Conservation (phyloP, 2,113 vertebrate species). For the Odocoileus hemionus region DNA sequence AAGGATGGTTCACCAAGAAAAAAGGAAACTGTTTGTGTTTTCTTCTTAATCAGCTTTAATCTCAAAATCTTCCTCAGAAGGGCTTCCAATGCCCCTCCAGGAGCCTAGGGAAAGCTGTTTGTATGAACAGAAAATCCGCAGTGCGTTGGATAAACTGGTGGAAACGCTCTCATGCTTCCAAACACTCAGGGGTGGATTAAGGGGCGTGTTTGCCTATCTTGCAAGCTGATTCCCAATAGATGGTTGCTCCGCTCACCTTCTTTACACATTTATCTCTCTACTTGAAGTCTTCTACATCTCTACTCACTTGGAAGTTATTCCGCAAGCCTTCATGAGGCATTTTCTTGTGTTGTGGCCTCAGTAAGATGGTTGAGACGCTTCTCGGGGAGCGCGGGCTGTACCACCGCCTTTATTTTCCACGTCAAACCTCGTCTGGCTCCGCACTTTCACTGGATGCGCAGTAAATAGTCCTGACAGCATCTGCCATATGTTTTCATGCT, state of each 20-base stretch:
- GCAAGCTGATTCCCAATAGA: rapidly evolving
- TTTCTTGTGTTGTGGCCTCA: background rate
- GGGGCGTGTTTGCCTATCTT: background rate
- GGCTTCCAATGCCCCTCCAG: background rate
- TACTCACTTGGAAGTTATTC: background rate
- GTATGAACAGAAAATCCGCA: background rate
- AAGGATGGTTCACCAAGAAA: background rate
- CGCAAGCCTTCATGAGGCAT: background rate
- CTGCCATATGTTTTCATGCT: background rate
- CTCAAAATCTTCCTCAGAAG: background rate
- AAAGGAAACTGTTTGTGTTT: background rate
- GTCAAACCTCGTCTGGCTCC: background rate
- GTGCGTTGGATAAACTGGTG: background rate
- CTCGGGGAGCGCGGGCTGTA: background rate
- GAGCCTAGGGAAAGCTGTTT: background rate
- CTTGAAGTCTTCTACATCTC: background rate
- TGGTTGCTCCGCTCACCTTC: background rate
- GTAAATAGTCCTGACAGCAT: background rate
- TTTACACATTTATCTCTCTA: background rate
- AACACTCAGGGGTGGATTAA: background rate
- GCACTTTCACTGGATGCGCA: background rate
- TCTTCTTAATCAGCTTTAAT: background rate
- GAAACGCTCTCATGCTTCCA: background rate
- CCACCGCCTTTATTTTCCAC: background rate
- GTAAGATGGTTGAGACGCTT: rapidly evolving